Base-by-base conservation (phyloP, 2,888 invertebrate species). In the Thereva nobilitata region DNA sequence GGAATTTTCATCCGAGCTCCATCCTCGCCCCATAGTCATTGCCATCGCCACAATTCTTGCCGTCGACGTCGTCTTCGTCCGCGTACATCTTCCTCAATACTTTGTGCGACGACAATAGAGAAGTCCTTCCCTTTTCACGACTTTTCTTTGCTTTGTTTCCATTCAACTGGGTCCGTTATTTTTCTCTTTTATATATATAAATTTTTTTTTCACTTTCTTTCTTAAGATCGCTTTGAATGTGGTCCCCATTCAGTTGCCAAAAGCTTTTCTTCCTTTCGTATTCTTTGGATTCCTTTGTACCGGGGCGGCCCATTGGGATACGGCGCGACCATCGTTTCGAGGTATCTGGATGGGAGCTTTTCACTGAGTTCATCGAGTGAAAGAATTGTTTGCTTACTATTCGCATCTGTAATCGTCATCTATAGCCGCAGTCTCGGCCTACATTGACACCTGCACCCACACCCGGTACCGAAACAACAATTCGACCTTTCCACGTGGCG, bases 151-250 rank as follows among this genome's bases (percentile, higher is more conserved):
- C 61, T 61, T 61, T 61, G 61, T 61, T 61, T 61, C 61, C 61
- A 61, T 61, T 61, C 61, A 61, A 61, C 61, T 61, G 49, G 61
- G 40, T 61, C 61, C 50, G 61, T 61, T 61, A 61, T 61, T 61
- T 61, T 50, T 61, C 50, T 41, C 9, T 34, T 9, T 50, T 61
- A 23, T 23, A 23, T 23, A 23, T 23, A 23, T 23, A 23, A 2
- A 23, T 35, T 34, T 35, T 34, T 59, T 61, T 50, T 12, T 12
- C 23, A 6, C 50, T 45, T 61, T 49, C 61, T 61, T 61, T 61
- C 61, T 61, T 61, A 61, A 61, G 61, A 61, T 50, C 61, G 61
- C 50, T 61, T 61, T 61, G 61, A 61, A 61, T 61, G 61, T 38
- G 61, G 53, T 53, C 53, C 52, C 64, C 45, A 54, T 64, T 54